Evolutionary conservation across 2,888 invertebrate species (phyloP).

Genomic region (Dorcus parallelipipedus): DNA sequence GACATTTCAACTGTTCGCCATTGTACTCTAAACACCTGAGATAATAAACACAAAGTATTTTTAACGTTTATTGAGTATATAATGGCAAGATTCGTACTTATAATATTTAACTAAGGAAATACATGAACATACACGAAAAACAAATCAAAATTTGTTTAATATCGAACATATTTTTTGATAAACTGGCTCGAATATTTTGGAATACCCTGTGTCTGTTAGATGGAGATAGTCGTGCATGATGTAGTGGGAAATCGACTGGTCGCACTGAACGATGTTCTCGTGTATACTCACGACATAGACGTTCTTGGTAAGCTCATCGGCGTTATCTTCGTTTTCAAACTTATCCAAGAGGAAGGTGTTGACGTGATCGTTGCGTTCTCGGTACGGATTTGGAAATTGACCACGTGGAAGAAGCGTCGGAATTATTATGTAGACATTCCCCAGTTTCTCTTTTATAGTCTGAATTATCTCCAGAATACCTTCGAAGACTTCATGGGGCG

Average conservation of each 20-base stretch:
- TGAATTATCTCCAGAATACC: slow-evolving; percentile 61
- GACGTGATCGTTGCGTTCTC: slow-evolving; percentile 58
- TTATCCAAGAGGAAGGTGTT: slow-evolving; percentile 54
- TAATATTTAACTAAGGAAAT: neutral
- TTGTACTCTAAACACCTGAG: too few species aligned
- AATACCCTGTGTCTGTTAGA: slow-evolving; percentile 61
- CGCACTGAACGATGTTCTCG: slow-evolving; percentile 48
- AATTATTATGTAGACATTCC: slow-evolving; percentile 51
- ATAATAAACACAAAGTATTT: too few species aligned
- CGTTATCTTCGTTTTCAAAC: slow-evolving; percentile 41
- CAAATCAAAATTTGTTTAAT: slow-evolving; percentile 7
- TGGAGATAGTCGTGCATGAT: slow-evolving; percentile 70
- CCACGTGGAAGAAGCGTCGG: slow-evolving; percentile 67
- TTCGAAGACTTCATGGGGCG: slow-evolving; percentile 59
- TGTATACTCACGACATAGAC: slow-evolving; percentile 45
- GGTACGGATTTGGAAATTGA: slow-evolving; percentile 59
- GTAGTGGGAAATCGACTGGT: slow-evolving; percentile 58
- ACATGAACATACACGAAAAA: neutral
- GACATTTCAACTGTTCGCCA: too few species aligned
- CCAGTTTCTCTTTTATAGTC: slow-evolving; percentile 55
- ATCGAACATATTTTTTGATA: slow-evolving; percentile 45
- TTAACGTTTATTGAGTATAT: too few species aligned
- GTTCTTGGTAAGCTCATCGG: slow-evolving; percentile 40
- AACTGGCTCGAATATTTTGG: slow-evolving; percentile 58
- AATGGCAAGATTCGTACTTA: too few species aligned